Conservation (phyloP, 2,797 vertebrate species). For the Synaphobranchus kaupii region DNA sequence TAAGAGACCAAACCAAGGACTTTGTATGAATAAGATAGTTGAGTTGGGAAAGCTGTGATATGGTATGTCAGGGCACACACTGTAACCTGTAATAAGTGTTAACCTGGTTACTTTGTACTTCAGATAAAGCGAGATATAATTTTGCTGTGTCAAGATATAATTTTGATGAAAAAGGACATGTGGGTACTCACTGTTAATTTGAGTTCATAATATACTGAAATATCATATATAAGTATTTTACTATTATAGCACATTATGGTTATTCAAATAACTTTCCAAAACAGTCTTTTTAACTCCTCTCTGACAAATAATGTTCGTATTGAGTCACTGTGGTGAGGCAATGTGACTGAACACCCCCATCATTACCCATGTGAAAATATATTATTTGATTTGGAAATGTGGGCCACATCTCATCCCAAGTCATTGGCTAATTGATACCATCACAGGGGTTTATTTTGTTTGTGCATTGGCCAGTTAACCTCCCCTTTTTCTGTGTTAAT, state of each 20-base stretch:
- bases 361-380: not conserved
- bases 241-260: not conserved
- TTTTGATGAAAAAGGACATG: not conserved
- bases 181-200: not conserved
- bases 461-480: not conserved
- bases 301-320: not conserved
- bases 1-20: conserved; percentile 9
- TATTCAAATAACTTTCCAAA: not conserved
- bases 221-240: not conserved
- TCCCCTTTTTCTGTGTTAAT: not conserved
- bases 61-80: not conserved
- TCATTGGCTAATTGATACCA: not conserved
- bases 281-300: not conserved
- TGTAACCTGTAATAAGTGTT: not conserved
- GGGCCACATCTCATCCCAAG: not conserved
- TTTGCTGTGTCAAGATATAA: not conserved
- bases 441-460: not conserved
- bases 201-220: not conserved
- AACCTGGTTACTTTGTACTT: not conserved
- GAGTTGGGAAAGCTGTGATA: not conserved
- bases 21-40: not conserved
- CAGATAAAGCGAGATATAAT: not conserved
- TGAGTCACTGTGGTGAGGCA: not conserved
- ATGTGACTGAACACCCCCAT: not conserved
- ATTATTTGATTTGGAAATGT: not conserved